phyloP scores from a whole-genome alignment of 2,888 invertebrate genomes.

The Aleiodes alternator region DNA sequence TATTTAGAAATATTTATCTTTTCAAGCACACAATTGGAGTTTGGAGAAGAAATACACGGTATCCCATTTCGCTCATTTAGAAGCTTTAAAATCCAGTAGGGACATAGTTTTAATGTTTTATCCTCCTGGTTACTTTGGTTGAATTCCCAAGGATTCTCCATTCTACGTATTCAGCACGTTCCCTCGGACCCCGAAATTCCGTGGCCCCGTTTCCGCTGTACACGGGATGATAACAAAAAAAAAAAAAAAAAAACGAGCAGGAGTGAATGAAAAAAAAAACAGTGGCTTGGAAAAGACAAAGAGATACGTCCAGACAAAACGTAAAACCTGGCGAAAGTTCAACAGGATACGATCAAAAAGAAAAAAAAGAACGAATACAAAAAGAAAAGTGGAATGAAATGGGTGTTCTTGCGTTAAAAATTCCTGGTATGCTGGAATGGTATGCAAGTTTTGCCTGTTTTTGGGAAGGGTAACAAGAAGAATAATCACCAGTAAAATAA shows the following conservation, averaged over 20 bases:
- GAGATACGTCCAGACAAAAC: slow-evolving; percentile 10
- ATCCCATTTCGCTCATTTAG: slow-evolving; percentile 16
- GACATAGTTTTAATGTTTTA: slow-evolving; percentile 22
- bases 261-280: not conserved
- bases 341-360: slow-evolving; percentile 26
- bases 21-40: not conserved
- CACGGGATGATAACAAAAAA: slow-evolving; percentile 31
- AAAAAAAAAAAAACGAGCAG: not conserved
- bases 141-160: slow-evolving; percentile 13
- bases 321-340: slow-evolving; percentile 35
- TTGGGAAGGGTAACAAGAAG: not conserved
- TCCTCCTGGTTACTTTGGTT: slow-evolving; percentile 10
- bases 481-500: slow-evolving; percentile 31
- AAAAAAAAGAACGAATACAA: not conserved
- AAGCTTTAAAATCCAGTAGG: not conserved
- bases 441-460: slow-evolving; percentile 29
- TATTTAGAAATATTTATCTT: not conserved
- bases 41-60: not conserved
- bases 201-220: slow-evolving; percentile 30
- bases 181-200: slow-evolving; percentile 16
- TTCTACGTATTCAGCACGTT: slow-evolving; percentile 20
- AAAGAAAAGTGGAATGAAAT: not conserved
- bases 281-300: slow-evolving; percentile 33
- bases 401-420: slow-evolving; percentile 28
- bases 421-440: slow-evolving; percentile 20